Base-by-base conservation (phyloP, 2,888 invertebrate species). In the Plagiodera versicolora region DNA sequence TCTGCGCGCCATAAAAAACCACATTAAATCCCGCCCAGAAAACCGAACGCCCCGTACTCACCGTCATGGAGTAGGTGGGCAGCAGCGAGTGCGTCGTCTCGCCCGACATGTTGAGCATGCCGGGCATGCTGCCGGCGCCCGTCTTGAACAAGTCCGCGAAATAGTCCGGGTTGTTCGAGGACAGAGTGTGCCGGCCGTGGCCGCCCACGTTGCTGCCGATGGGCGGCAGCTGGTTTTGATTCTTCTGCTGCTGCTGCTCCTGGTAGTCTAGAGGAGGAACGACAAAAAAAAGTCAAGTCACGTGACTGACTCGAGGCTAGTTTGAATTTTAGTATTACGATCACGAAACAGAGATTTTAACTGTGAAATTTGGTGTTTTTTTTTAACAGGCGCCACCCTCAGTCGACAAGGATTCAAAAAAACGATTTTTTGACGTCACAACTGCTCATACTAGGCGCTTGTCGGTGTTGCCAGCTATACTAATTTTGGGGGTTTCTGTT, bases 21-120 rank as follows among this genome's bases (percentile, higher is more conserved):
- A 32, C 8, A 8, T 28, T 28, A 4, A 28, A 28, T 4, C 28
- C 4, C 28, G 28, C 28, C 28, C 73, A 74, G n/a, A n/a, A n/a
- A n/a, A n/a, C n/a, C n/a, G n/a, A n/a, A n/a, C n/a, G n/a, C n/a
- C n/a, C n/a, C n/a, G n/a, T n/a, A n/a, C n/a, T n/a, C n/a, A n/a
- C n/a, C n/a, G n/a, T n/a, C n/a, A 74, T 67, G 81, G 72, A 65
- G 72, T 70, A 69, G 71, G 60, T 63, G 78, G 61, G 35, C 79
- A 66, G n/a, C n/a, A n/a, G n/a, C n/a, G n/a, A n/a, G n/a, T n/a
- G n/a, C n/a, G n/a, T n/a, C n/a, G n/a, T n/a, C n/a, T 72, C 80
- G 72, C 67, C 75, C 61, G 79, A 79, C 77, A 82, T 80, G 65
- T 82, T 82, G 66, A 83, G 69, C 64, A 83, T 72, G 56, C 75